Percentiles rank a stretch among this genome's conserved stretches.
Conservation (phyloP, 1,140 invertebrate species). For the Heliothis subflexa region DNA sequence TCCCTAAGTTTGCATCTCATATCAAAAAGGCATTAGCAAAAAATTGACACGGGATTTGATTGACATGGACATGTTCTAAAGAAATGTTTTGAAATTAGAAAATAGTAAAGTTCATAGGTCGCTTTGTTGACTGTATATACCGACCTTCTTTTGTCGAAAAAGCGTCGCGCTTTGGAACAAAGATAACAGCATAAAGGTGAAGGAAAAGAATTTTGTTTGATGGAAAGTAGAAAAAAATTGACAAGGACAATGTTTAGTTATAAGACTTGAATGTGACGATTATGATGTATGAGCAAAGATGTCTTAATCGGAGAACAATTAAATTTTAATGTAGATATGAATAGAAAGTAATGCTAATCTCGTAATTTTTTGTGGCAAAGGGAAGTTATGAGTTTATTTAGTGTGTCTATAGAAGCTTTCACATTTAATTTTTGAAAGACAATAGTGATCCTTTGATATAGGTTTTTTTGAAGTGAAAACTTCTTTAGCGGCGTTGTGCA, state of each 20-base stretch:
- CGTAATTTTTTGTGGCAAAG: neutral
- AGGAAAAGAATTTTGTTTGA: neutral
- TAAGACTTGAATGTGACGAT: constrained; percentile 9
- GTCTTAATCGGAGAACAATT: constrained; percentile 17
- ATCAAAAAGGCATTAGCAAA: constrained; percentile 54
- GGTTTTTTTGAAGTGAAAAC: too few species aligned
- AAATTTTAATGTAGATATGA: neutral
- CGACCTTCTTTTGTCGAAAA: constrained; percentile 5
- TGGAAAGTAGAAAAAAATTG: constrained; percentile 3
- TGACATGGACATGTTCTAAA: constrained; percentile 37
- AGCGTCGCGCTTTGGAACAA: constrained; percentile 29
- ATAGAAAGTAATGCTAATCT: constrained; percentile 2
- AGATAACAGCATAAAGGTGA: constrained; percentile 21
- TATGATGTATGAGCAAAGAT: constrained; percentile 1
- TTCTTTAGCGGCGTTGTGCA: too few species aligned
- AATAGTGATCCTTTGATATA: too few species aligned
- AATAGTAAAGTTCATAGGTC: constrained; percentile 52
- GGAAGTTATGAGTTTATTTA: neutral
- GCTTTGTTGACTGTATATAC: constrained; percentile 9
- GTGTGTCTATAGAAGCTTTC: too few species aligned
- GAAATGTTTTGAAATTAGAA: constrained; percentile 29
- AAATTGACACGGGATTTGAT: constrained; percentile 50
- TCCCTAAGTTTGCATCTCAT: constrained; percentile 28
- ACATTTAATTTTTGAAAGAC: too few species aligned
- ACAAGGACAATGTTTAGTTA: constrained; percentile 14